These are phyloP conservation scores for Rhyzopertha dominica DNA, from an alignment of 1,140 invertebrate species.

Conservation along the genomic window DNA sequence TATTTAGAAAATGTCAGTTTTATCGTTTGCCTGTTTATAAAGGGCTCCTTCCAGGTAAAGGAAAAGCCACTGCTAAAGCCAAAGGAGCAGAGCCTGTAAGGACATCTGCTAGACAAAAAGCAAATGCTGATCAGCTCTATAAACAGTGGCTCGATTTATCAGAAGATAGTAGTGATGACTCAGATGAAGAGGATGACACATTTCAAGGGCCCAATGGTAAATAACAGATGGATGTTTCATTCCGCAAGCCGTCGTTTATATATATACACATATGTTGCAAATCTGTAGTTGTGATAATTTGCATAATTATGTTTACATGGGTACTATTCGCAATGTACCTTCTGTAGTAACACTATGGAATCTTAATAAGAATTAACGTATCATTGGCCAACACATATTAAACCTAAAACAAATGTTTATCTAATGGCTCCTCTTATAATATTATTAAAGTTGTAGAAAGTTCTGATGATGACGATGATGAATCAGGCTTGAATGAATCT, in stretches of 20 bases:
- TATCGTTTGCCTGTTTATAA: background rate
- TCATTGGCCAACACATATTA: no score
- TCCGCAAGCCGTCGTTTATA: no score
- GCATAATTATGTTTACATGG: no score
- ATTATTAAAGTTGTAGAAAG: conserved; percentile 21
- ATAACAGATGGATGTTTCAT: no score
- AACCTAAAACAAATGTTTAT: no score
- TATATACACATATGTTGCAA: no score
- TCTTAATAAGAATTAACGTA: no score
- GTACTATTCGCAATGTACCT: no score
- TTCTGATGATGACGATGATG: conserved; percentile 30
- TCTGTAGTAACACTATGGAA: no score
- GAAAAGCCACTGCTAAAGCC: conserved; percentile 32
- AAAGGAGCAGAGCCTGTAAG: conserved; percentile 18
- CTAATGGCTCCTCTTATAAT: no score
- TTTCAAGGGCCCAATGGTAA: conserved; percentile 37
- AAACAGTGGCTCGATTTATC: conserved; percentile 29
- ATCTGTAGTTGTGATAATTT: no score
- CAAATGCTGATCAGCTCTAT: conserved; percentile 34
- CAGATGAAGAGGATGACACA: conserved; percentile 41
- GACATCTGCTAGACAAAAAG: conserved; percentile 25
- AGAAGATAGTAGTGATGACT: conserved; percentile 28
- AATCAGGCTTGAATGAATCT: conserved; percentile 22
- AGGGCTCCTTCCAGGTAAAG: no score
- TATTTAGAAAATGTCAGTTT: background rate